Conservation (phyloP, 2,113 vertebrate species). For the Platysteira castanea region DNA sequence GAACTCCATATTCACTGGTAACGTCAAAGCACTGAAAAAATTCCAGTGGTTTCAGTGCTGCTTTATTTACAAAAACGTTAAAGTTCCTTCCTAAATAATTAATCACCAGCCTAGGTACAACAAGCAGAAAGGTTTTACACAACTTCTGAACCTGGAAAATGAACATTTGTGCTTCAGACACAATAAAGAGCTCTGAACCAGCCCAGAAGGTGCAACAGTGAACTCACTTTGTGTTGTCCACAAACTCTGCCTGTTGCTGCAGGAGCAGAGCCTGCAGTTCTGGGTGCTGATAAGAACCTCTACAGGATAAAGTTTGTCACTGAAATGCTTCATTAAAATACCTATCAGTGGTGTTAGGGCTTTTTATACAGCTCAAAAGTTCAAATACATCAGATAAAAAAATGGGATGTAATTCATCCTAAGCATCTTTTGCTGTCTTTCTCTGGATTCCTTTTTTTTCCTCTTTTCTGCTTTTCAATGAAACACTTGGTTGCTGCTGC, state of each 20-base stretch:
- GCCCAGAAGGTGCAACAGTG: accelerated
- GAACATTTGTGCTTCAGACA: background rate
- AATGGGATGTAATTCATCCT: background rate
- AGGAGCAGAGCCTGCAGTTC: background rate
- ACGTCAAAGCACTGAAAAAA: background rate
- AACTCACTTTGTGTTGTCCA: background rate
- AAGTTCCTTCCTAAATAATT: background rate
- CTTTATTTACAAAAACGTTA: background rate
- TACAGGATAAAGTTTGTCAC: background rate
- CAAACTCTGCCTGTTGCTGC: background rate
- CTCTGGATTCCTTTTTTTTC: background rate
- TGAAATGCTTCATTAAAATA: background rate
- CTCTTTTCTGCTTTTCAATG: background rate
- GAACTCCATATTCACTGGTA: accelerated
- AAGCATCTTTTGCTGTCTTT: background rate
- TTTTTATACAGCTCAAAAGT: background rate
- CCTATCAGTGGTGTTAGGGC: background rate
- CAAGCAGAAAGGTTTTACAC: background rate
- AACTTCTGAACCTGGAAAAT: background rate
- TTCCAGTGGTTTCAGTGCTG: background rate
- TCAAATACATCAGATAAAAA: background rate
- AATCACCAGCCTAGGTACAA: accelerated
- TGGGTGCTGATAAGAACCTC: background rate
- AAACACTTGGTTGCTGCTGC: background rate
- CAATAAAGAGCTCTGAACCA: background rate